A percentile compares a stretch with the other conserved stretches of the same genome.
Conservation (phyloP, 1,140 invertebrate species). For the Leguminivora glycinivorella region DNA sequence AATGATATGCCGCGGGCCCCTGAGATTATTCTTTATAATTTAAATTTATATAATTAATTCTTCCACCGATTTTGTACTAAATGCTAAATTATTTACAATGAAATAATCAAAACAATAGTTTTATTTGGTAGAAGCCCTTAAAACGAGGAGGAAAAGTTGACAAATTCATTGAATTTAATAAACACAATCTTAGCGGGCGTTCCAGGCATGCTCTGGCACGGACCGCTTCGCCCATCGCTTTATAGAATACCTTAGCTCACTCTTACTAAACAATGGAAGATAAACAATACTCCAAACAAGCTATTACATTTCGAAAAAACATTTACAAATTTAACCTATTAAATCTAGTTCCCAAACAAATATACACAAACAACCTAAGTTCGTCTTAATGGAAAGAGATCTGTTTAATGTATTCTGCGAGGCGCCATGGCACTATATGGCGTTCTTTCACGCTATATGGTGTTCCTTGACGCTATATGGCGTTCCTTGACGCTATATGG, state of each 20-base stretch:
- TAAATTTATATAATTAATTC: constrained; percentile 50
- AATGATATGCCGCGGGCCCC: constrained; percentile 33
- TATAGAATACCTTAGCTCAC: constrained; percentile 41
- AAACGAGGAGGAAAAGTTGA: constrained; percentile 42
- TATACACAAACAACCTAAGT: constrained; percentile 64
- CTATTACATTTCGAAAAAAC: constrained; percentile 47
- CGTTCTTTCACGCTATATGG: neutral
- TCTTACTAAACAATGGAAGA: constrained; percentile 51
- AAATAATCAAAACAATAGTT: constrained; percentile 44
- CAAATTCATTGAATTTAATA: constrained; percentile 34
- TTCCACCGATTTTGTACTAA: constrained; percentile 76
- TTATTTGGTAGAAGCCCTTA: constrained; percentile 74
- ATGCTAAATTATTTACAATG: constrained; percentile 67
- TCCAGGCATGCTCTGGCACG: constrained; percentile 68
- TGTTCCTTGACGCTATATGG: neutral
- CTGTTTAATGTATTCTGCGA: constrained; percentile 34
- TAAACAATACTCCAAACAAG: constrained; percentile 38
- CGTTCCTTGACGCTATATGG: neutral
- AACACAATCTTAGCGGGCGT: constrained; percentile 28
- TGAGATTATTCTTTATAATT: constrained; percentile 36
- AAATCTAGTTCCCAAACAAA: constrained; percentile 64
- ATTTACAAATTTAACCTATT: constrained; percentile 74
- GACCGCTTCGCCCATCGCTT: no score
- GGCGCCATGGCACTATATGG: neutral
- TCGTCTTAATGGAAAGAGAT: constrained; percentile 54